Conservation (phyloP, 1,140 invertebrate genomes). For the Drosophila punjabiensis region DNA sequence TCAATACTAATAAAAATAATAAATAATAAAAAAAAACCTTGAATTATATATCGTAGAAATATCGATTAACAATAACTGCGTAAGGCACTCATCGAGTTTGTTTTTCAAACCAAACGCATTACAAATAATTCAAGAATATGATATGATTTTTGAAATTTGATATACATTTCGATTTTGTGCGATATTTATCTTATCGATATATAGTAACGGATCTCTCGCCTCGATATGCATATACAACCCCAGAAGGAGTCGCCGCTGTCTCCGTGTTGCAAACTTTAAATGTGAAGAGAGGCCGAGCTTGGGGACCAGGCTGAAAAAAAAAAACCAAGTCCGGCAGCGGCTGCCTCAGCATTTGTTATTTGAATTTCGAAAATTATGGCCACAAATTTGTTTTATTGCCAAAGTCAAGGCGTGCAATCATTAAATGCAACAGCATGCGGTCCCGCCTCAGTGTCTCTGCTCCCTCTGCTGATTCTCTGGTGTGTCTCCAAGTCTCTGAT, state of each 20-base stretch:
- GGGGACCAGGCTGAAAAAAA: slow-evolving; percentile 9
- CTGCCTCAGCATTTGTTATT: slow-evolving; percentile 73
- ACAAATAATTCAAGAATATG: not conserved
- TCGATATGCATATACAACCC: not conserved
- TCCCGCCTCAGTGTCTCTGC: slow-evolving; percentile 37
- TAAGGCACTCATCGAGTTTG: too few relatives aligned
- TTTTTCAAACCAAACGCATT: not conserved
- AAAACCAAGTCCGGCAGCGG: slow-evolving; percentile 38
- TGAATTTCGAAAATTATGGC: slow-evolving; percentile 84
- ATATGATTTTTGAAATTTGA: not conserved
- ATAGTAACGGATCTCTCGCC: slow-evolving; percentile 9
- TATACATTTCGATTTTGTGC: not conserved
- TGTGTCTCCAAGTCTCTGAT: slow-evolving; percentile 22
- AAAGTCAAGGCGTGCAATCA: slow-evolving; percentile 84
- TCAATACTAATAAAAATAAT: too few relatives aligned
- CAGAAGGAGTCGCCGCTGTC: slow-evolving; percentile 2
- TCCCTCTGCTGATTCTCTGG: not conserved
- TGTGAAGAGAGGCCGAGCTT: not conserved
- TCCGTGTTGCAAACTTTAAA: slow-evolving; percentile 12
- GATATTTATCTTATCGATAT: not conserved
- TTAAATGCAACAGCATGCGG: slow-evolving; percentile 84
- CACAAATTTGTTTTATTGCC: slow-evolving; percentile 84
- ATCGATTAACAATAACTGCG: too few relatives aligned
- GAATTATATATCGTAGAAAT: too few relatives aligned
- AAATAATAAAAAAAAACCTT: too few relatives aligned